Evolutionary conservation across 2,797 vertebrate species (phyloP).

Genomic region (Karalla daura): DNA sequence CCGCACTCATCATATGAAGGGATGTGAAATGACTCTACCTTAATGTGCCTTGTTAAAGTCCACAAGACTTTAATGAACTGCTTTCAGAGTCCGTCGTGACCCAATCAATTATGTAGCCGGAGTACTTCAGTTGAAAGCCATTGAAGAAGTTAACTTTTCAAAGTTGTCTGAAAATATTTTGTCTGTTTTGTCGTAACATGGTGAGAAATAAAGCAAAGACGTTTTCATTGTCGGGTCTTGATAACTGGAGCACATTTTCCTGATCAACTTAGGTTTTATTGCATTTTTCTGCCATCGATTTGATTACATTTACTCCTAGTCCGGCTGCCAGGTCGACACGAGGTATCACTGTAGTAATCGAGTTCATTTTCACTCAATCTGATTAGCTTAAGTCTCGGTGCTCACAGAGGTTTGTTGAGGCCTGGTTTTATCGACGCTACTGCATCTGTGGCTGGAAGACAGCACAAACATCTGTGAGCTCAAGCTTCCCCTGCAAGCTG

Average conservation of each 20-base stretch:
- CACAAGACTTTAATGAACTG: slow-evolving; percentile 9
- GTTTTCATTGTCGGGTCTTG: not conserved
- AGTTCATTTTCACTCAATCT: slow-evolving; percentile 8
- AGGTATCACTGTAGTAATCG: not conserved
- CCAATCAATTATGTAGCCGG: not conserved
- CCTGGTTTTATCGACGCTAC: not conserved
- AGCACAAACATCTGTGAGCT: no score
- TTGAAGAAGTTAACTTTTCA: not conserved
- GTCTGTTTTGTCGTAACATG: not conserved
- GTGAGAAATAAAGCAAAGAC: slow-evolving; percentile 3
- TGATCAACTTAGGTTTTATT: not conserved
- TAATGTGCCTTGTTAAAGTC: slow-evolving; percentile 62
- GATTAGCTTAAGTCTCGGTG: not conserved
- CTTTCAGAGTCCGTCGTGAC: slow-evolving; percentile 16
- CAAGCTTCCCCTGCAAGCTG: not conserved
- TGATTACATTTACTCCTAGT: not conserved
- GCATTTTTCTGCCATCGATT: not conserved
- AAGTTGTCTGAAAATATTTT: slow-evolving; percentile 1
- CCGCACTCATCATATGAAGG: not conserved
- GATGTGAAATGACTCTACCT: slow-evolving; percentile 6
- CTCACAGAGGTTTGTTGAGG: not conserved
- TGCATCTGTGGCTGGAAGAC: not conserved
- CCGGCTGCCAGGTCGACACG: not conserved
- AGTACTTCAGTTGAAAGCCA: slow-evolving; percentile 23
- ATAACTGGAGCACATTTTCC: not conserved